Base-by-base conservation (phyloP, 1,140 invertebrate species). In the Platorchestia sp. region DNA sequence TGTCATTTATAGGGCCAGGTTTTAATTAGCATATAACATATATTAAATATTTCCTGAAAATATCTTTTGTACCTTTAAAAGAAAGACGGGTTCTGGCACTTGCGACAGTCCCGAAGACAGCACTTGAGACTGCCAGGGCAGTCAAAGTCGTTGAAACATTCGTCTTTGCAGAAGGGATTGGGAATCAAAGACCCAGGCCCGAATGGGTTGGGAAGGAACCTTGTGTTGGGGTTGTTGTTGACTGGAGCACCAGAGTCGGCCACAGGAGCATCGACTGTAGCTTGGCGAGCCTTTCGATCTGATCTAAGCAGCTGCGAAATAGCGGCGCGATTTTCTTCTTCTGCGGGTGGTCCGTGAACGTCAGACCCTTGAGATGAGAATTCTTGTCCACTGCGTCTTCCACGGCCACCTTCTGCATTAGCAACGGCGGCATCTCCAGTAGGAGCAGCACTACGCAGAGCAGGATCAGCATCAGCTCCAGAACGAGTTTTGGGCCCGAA, bases 61-160 rank as follows among this genome's bases (percentile, higher is more conserved):
- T 75, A 36, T 75, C 7, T 75, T 75, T 36, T 36, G 10, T 10
- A 27, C 10, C 59, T 75, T 19, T 90, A 95, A 86, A 95, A 95
- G 95, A 95, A 95, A 42, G 95, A 59, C 19, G 95, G 95, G n/a
- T 95, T 95, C 0, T 45, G 27, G 47, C 95, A 95, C 16, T 40
- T 44, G 16, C 95, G 45, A 53, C 95, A 90, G 75, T 95, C 86
- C 44, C 90, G 43, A 42, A 95, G 43, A 95, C 96, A 96, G 93
- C 96, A 96, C 59, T 96, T 96, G 44, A 96, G 86, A 45, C n/a
- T 90, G 22, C 95, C 96, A 36, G 95, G 95, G 45, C 96, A 96
- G 95, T 96, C 96, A 45, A 95, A 95, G 75, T 96, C 96, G 44
- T 86, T 95, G 95, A 90, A 95, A 93, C 96, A 96, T 44, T 95